Evolutionary conservation across 1,140 invertebrate species (phyloP).

Genomic region (Pseudoatta argentina): DNA sequence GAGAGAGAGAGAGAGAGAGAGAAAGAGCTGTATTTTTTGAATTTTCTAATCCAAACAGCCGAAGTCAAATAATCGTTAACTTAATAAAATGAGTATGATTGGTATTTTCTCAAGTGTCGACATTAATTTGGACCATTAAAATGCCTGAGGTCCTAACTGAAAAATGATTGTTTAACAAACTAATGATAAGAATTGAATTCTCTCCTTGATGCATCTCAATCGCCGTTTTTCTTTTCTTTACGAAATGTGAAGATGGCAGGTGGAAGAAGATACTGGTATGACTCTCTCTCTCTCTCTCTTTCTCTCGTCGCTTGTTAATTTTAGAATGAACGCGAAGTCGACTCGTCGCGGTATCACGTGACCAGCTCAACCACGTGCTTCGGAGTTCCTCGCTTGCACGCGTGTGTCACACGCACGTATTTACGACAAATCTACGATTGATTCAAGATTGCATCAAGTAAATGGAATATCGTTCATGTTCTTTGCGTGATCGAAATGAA

Average conservation of each 20-base stretch:
- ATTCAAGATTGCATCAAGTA: conserved; percentile 37
- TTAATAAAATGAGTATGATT: background rate
- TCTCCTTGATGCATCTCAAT: background rate
- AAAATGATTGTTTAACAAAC: background rate
- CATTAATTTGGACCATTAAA: background rate
- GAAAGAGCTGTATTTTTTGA: background rate
- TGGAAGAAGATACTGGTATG: conserved; percentile 40
- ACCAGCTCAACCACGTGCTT: background rate
- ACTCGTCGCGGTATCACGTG: conserved; percentile 52
- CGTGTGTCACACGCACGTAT: no score
- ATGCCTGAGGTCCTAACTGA: background rate
- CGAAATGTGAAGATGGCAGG: background rate
- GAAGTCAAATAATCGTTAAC: background rate
- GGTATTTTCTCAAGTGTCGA: background rate
- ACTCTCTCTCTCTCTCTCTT: background rate
- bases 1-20: no score
- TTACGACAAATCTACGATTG: background rate
- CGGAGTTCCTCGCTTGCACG: background rate
- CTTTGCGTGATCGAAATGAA: background rate
- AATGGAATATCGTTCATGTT: conserved; percentile 2
- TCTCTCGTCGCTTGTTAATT: conserved; percentile 37
- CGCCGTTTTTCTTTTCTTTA: background rate
- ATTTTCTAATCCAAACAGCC: background rate
- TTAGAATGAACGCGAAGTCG: conserved; percentile 54
- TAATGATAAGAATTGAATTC: background rate